Percentiles rank a stretch among this genome's conserved stretches.
These are phyloP conservation scores for Sebastes melanostomus DNA, from an alignment of 2,797 vertebrate genomes.

Conservation along the genomic window DNA sequence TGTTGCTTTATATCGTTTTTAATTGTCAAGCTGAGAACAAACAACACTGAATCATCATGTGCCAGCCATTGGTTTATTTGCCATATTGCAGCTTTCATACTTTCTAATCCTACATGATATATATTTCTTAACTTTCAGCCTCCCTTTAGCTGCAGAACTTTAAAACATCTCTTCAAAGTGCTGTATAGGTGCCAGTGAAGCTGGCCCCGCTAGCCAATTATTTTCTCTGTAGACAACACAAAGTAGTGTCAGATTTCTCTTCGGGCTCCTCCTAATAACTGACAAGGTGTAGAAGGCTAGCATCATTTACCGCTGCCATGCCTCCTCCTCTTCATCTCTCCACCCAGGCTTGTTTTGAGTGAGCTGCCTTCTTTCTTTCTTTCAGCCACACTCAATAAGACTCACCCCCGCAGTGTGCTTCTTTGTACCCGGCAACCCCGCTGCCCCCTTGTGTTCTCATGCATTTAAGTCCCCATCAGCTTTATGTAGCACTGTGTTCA, in stretches of 20 bases:
- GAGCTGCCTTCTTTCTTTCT: slow-evolving; percentile 48
- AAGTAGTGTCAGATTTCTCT: slow-evolving; percentile 78
- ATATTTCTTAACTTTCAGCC: background rate
- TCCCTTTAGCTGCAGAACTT: slow-evolving; percentile 48
- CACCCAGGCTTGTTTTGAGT: slow-evolving; percentile 62
- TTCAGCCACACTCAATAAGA: slow-evolving; percentile 51
- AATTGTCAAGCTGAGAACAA: background rate
- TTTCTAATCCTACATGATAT: background rate
- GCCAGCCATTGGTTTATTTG: background rate
- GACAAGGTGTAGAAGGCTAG: slow-evolving; percentile 76
- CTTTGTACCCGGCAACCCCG: slow-evolving; percentile 35
- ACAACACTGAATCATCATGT: background rate
- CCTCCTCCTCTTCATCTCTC: slow-evolving; percentile 69
- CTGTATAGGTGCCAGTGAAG: slow-evolving; percentile 51
- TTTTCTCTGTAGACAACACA: slow-evolving; percentile 74
- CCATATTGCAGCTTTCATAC: background rate
- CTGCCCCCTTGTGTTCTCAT: slow-evolving; percentile 59
- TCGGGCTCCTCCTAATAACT: slow-evolving; percentile 78
- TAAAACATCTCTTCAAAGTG: slow-evolving; percentile 57
- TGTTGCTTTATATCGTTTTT: background rate
- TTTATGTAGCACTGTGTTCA: slow-evolving; percentile 31
- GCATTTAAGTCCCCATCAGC: slow-evolving; percentile 49
- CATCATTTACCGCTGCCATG: slow-evolving; percentile 77
- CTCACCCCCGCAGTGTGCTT: slow-evolving; percentile 35
- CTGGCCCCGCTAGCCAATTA: slow-evolving; percentile 71